A percentile compares a stretch with the other conserved stretches of the same genome.
Evolutionary conservation across 2,797 vertebrate species (phyloP).

Genomic region (Champsocephalus gunnari): DNA sequence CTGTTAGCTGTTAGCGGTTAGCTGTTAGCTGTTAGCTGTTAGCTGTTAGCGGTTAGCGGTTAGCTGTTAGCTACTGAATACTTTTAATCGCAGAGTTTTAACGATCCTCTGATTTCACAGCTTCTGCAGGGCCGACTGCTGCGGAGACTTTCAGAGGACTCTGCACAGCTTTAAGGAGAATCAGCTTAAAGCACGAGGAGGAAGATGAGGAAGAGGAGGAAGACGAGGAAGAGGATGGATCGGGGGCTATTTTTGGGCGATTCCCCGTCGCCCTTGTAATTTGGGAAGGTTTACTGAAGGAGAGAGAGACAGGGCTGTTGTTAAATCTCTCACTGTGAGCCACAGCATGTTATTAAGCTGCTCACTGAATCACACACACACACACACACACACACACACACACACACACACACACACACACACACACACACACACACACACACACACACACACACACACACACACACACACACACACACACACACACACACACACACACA

Average conservation of each 20-base stretch:
- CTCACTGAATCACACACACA: slow-evolving; percentile 2
- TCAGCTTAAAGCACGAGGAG: slow-evolving; percentile 25
- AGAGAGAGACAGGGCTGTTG: slow-evolving; percentile 36
- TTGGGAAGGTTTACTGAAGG: slow-evolving; percentile 57
- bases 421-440: no score
- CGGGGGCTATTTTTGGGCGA: slow-evolving; percentile 63
- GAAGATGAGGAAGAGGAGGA: not conserved
- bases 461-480: not conserved
- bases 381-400: not conserved
- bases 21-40: no score
- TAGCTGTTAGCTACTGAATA: no score
- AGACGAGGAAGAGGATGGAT: slow-evolving; percentile 34
- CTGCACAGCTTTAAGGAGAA: slow-evolving; percentile 31
- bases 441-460: no score
- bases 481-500: no score
- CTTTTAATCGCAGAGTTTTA: no score
- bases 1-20: no score
- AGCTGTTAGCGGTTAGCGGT: no score
- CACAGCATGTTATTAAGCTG: slow-evolving; percentile 64
- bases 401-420: no score
- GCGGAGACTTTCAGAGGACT: slow-evolving; percentile 1
- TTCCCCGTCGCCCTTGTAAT: slow-evolving; percentile 67
- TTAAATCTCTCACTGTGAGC: slow-evolving; percentile 55
- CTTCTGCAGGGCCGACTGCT: not conserved
- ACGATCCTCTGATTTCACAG: no score